These are phyloP conservation scores for Eulithis testata DNA, from an alignment of 2,888 invertebrate genomes.

Conservation along the genomic window DNA sequence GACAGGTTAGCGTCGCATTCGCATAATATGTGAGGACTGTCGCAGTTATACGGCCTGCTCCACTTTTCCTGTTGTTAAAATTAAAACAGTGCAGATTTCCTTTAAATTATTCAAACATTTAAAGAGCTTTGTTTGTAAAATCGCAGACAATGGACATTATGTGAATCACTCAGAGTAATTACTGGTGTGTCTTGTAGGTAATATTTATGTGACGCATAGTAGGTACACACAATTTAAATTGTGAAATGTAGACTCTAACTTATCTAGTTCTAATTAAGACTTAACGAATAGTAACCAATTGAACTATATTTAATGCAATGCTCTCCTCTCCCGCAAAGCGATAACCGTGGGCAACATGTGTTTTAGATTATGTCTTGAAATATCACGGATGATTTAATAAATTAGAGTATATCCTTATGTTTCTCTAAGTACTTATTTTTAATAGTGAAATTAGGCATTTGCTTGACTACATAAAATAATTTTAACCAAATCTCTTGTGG, in stretches of 20 bases:
- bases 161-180: slow-evolving; percentile 65
- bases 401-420: slow-evolving; percentile 6
- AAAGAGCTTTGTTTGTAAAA: slow-evolving; percentile 48
- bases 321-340: slow-evolving; percentile 71
- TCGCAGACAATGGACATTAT: slow-evolving; percentile 60
- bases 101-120: slow-evolving; percentile 41
- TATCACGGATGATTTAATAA: slow-evolving; percentile 23
- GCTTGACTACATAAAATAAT: too few relatives aligned
- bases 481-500: too few relatives aligned
- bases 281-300: slow-evolving; percentile 46
- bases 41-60: slow-evolving; percentile 25
- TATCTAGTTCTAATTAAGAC: slow-evolving; percentile 33
- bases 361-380: slow-evolving; percentile 30
- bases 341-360: slow-evolving; percentile 52
- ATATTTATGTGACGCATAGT: slow-evolving; percentile 60
- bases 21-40: slow-evolving; percentile 26
- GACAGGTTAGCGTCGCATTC: slow-evolving; percentile 28
- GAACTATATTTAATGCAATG: slow-evolving; percentile 39
- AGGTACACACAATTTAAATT: slow-evolving; percentile 26
- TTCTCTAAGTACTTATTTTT: slow-evolving; percentile 1
- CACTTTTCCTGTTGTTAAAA: slow-evolving; percentile 34
- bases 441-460: too few relatives aligned
- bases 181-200: slow-evolving; percentile 46
- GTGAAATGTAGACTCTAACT: slow-evolving; percentile 29
- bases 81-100: slow-evolving; percentile 39